Percentiles rank a stretch among this genome's conserved stretches.
Evolutionary conservation across 2,113 vertebrate genomes (phyloP).

Genomic region (Sus scrofa): T2T-Sscrofa CM000819.6:12291501-12292000

Average conservation of each 20-base stretch:
- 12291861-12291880: slow-evolving; percentile 32
- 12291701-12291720: too few relatives aligned
- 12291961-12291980: background rate
- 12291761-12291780: too few relatives aligned
- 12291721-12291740: too few relatives aligned
- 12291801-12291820: background rate
- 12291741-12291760: too few relatives aligned
- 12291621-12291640: too few relatives aligned
- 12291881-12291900: slow-evolving; percentile 42
- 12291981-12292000: background rate
- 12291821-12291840: slow-evolving; percentile 1
- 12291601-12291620: too few relatives aligned
- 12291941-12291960: background rate
- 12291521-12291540: slow-evolving; percentile 36
- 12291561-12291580: too few relatives aligned
- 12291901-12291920: slow-evolving; percentile 20
- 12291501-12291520: slow-evolving; percentile 21
- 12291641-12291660: too few relatives aligned
- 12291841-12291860: slow-evolving; percentile 38
- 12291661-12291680: too few relatives aligned
- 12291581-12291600: too few relatives aligned
- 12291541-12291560: background rate
- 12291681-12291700: too few relatives aligned
- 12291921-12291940: slow-evolving; percentile 37
- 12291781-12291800: too few relatives aligned